phyloP scores from a whole-genome alignment of 2,113 vertebrate species.

The Istiophorus platypterus region DNA sequence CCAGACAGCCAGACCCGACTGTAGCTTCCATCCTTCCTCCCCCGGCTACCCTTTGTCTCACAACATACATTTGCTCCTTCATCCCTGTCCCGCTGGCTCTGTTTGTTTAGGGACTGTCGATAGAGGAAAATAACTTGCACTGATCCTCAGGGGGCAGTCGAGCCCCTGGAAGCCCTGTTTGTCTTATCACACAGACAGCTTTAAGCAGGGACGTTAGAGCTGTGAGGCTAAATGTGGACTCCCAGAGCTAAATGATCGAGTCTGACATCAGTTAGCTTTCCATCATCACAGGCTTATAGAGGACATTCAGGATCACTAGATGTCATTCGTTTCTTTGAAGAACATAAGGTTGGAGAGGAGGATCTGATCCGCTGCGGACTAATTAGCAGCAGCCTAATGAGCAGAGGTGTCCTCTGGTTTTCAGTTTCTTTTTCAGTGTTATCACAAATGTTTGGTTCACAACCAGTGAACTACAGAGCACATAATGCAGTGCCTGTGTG shows the following conservation, averaged over 20 bases:
- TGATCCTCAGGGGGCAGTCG: constrained; percentile 48
- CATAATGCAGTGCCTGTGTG: background rate
- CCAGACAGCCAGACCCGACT: constrained; percentile 50
- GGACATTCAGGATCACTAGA: constrained; percentile 13
- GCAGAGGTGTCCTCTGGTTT: constrained; percentile 33
- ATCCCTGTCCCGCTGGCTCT: constrained; percentile 71
- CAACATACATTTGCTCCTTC: constrained; percentile 71
- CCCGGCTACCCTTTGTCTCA: constrained; percentile 66
- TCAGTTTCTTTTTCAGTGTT: constrained; percentile 20
- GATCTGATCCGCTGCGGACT: constrained; percentile 43
- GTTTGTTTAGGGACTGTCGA: constrained; percentile 67
- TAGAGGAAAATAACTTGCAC: constrained; percentile 68
- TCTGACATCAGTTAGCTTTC: constrained; percentile 31
- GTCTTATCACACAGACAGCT: constrained; percentile 52
- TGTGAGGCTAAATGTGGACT: constrained; percentile 37
- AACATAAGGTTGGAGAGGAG: constrained; percentile 21
- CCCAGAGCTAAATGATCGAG: constrained; percentile 27
- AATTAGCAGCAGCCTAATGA: constrained; percentile 61
- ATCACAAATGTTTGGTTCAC: constrained; percentile 17
- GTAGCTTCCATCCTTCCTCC: constrained; percentile 52
- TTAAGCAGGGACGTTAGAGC: constrained; percentile 48
- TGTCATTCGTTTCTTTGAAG: constrained; percentile 21
- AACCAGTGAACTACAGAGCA: background rate
- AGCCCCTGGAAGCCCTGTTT: constrained; percentile 49
- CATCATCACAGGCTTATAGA: constrained; percentile 40